Evolutionary conservation across 2,797 vertebrate genomes (phyloP).

Genomic region (Tadarida brasiliensis): DNA sequence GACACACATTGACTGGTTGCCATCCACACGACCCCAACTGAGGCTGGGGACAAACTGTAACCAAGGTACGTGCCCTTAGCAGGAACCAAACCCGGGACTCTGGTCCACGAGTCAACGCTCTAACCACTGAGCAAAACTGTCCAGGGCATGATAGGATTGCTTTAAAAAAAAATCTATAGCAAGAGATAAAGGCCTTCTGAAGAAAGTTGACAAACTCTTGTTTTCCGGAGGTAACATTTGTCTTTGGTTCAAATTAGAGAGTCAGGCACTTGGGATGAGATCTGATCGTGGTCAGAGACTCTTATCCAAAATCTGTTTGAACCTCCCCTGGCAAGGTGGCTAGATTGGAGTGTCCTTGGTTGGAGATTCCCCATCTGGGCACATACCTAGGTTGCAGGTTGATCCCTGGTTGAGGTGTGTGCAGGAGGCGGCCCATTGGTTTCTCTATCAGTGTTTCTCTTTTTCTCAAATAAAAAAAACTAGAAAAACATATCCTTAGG

Average conservation of each 20-base stretch:
- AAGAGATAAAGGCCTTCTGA: background rate
- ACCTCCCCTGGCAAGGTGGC: background rate
- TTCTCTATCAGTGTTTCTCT: background rate
- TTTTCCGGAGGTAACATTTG: conserved; percentile 39
- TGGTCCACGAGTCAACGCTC: no score
- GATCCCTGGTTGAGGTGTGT: background rate
- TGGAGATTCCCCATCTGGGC: background rate
- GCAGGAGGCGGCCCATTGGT: background rate
- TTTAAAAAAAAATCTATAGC: background rate
- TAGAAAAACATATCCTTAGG: background rate
- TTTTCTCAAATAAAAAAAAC: background rate
- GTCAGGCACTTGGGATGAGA: background rate
- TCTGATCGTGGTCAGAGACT: background rate
- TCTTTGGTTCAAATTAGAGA: conserved; percentile 14
- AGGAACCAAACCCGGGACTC: no score
- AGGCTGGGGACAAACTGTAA: no score
- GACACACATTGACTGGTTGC: no score
- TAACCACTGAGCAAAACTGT: no score
- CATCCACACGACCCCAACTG: no score
- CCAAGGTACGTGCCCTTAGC: no score
- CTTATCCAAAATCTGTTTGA: background rate
- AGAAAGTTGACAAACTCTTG: conserved; percentile 1
- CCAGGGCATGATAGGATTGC: background rate
- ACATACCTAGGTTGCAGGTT: background rate
- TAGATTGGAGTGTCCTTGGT: background rate